A percentile compares a stretch with the other conserved stretches of the same genome.
Evolutionary conservation across 2,113 vertebrate genomes (phyloP).

Genomic region (Cavia porcellus): DNA sequence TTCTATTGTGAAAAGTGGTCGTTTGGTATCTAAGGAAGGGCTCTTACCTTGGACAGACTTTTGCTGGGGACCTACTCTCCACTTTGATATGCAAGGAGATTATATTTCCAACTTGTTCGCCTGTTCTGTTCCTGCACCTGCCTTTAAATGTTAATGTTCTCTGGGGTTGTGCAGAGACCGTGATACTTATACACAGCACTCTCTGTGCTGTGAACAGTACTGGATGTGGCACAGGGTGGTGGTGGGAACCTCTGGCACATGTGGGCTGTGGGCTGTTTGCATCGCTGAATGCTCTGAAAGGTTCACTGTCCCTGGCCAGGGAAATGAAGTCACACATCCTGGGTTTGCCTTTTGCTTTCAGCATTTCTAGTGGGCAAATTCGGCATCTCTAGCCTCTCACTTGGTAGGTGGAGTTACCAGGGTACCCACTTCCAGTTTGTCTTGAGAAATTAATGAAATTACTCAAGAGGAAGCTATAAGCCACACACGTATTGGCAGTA

Average conservation of each 20-base stretch:
- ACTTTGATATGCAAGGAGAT: background rate
- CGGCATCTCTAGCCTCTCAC: background rate
- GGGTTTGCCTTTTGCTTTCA: background rate
- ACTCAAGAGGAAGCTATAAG: background rate
- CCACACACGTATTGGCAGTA: background rate
- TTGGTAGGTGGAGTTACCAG: background rate
- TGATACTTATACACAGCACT: background rate
- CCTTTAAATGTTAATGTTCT: background rate
- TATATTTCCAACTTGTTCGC: background rate
- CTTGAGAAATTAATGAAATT: conserved; percentile 12
- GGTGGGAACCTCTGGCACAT: background rate
- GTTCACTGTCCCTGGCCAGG: background rate
- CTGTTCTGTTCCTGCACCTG: background rate
- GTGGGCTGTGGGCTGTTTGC: background rate
- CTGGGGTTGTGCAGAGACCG: background rate
- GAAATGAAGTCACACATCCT: background rate
- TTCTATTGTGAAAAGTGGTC: background rate
- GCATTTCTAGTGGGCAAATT: background rate
- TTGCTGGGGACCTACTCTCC: conserved; percentile 5
- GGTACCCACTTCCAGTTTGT: background rate
- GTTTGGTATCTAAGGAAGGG: background rate
- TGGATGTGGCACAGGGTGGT: background rate
- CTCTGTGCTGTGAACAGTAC: background rate
- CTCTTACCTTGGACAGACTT: background rate
- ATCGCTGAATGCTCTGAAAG: background rate